A percentile compares a stretch with the other conserved stretches of the same genome.
Evolutionary conservation across 2,113 vertebrate species (phyloP).

Genomic region (Periophthalmus modestus): DNA sequence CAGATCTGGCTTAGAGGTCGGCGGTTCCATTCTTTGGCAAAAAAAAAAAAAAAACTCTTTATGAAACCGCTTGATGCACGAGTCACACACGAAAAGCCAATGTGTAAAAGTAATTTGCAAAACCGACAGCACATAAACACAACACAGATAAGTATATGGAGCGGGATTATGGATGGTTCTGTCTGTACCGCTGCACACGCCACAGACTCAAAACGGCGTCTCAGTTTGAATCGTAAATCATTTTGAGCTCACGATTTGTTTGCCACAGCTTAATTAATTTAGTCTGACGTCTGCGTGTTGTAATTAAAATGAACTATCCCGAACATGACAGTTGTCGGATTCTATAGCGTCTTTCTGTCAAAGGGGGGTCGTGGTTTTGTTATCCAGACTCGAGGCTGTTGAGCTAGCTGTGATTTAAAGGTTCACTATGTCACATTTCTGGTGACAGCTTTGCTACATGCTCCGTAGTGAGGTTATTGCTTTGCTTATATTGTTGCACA

Average conservation of each 20-base stretch:
- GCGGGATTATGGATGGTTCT: not conserved
- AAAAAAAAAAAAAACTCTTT: not conserved
- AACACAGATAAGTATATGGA: not conserved
- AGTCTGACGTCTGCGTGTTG: not conserved
- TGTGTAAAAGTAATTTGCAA: not conserved
- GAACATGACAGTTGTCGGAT: not conserved
- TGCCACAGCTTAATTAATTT: not conserved
- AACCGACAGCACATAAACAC: not conserved
- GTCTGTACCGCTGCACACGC: not conserved
- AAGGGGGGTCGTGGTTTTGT: too few species aligned
- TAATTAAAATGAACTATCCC: not conserved
- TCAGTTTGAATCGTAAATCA: not conserved
- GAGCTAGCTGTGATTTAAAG: too few species aligned
- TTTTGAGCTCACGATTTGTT: not conserved
- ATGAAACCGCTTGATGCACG: not conserved
- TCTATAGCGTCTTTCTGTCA: not conserved
- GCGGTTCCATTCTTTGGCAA: not conserved
- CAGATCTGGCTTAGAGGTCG: not conserved
- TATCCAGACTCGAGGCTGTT: too few species aligned
- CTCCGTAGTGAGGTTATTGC: too few species aligned
- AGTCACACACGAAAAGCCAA: not conserved
- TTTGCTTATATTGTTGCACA: too few species aligned
- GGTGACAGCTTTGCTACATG: too few species aligned
- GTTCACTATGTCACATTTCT: too few species aligned
- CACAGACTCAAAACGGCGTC: not conserved